Base-by-base conservation (phyloP, 2,888 invertebrate species). In the Eupithecia abbreviata region DNA sequence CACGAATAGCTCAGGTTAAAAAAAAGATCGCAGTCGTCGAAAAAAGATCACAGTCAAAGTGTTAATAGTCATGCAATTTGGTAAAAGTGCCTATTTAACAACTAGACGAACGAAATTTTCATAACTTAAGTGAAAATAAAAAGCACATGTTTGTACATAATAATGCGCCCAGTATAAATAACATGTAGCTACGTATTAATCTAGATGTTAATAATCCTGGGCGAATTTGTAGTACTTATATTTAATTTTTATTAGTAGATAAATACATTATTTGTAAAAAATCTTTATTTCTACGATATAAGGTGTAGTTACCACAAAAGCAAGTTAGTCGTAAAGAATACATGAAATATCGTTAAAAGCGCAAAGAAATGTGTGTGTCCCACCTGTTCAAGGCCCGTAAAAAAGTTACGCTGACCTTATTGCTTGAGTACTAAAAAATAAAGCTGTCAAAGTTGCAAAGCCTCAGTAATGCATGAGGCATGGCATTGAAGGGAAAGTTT, bases 391-490 rank as follows among this genome's bases (percentile, higher is more conserved):
- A 66, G 41, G 13, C 49, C 72, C 73, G 71, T 70, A 82, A 82
- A 81, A 58, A 80, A 78, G 79, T 80, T 73, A 75, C 79, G 75
- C 77, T 76, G 71, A 79, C 74, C 81, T 82, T 82, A 82, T 81
- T 80, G 77, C 72, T 51, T 76, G 76, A 77, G 77, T 80, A 81
- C 78, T 80, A 74, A 80, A 72, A 80, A 81, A 82, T 81, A 80
- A 81, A 81, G 78, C 79, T 73, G 79, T 77, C 80, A 80, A 81
- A 81, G 75, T 82, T 79, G 79, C 79, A 76, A 81, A 81, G 74
- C 77, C 71, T 77, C 12, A 62, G 62, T 30, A 41, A 66, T 42
- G 6, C 42, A 66, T 42, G 6, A 42, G 4, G 42, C 66, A 66
- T 6, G 7, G 42, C 5, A 42, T 66, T 30, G 30, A 30, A 30